These are phyloP conservation scores for Drosophila meridionalis DNA, from an alignment of 2,888 invertebrate species.

Conservation along the genomic window DNA sequence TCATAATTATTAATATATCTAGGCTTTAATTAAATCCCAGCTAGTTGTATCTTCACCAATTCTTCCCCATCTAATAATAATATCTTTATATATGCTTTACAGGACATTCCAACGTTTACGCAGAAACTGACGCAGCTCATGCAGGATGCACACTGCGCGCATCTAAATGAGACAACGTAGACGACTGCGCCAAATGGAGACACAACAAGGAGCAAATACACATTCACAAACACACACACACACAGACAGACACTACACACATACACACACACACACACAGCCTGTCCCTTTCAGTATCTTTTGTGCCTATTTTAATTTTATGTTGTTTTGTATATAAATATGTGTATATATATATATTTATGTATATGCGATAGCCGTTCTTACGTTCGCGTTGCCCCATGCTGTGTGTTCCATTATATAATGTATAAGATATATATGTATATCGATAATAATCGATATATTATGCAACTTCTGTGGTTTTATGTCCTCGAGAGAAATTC, in stretches of 20 bases:
- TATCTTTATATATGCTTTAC: background rate
- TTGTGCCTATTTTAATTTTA: conserved; percentile 8
- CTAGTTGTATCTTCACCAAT: background rate
- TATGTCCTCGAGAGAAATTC: conserved; percentile 41
- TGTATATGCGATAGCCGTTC: conserved; percentile 9
- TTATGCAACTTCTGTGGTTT: conserved; percentile 32
- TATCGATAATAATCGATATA: conserved; percentile 8
- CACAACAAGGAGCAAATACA: conserved; percentile 4
- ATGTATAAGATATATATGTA: background rate
- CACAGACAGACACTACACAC: background rate
- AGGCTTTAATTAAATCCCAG: background rate
- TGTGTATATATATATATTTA: conserved; percentile 5
- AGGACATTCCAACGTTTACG: conserved; percentile 85
- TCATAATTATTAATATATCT: background rate
- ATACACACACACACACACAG: background rate
- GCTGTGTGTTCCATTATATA: conserved; percentile 24
- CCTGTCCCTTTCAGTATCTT: conserved; percentile 5
- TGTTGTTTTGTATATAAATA: conserved; percentile 17
- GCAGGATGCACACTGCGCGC: conserved; percentile 84
- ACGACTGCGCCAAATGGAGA: conserved; percentile 13
- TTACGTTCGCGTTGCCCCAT: background rate
- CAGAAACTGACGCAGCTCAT: conserved; percentile 84
- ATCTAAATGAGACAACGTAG: conserved; percentile 80
- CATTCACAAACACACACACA: background rate
- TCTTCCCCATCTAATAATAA: background rate